Conservation (phyloP, 1,140 invertebrate genomes). For the Lanistes nyassanus region DNA sequence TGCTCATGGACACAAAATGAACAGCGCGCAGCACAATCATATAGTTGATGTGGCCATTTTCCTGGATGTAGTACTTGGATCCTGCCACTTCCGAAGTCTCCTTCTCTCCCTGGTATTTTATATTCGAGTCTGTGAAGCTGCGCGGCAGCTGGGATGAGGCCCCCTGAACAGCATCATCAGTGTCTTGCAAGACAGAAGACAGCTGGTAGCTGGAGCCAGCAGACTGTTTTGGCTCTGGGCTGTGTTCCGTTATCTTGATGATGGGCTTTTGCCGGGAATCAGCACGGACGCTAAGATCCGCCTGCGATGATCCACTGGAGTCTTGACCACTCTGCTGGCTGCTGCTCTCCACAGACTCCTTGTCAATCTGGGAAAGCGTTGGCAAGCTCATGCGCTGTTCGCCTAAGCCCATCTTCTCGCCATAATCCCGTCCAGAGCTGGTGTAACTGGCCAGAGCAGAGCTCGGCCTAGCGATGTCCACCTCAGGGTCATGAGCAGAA, state of each 20-base stretch:
- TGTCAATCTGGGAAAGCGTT: constrained; percentile 41
- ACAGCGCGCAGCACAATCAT: constrained; percentile 88
- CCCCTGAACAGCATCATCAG: constrained; percentile 25
- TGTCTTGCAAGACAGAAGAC: constrained; percentile 8
- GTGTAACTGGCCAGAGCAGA: constrained; percentile 43
- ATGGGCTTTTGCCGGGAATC: constrained; percentile 79
- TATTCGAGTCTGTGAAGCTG: constrained; percentile 94
- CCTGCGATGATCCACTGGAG: constrained; percentile 44
- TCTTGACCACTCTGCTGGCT: constrained; percentile 51
- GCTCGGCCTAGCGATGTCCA: constrained; percentile 33
- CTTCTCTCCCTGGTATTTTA: constrained; percentile 85
- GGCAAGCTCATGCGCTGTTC: constrained; percentile 47
- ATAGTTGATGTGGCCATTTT: constrained; percentile 92
- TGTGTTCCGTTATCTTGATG: constrained; percentile 95
- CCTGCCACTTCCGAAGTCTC: constrained; percentile 74
- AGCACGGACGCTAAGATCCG: constrained; percentile 16
- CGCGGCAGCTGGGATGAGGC: constrained; percentile 65
- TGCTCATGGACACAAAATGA: constrained; percentile 82
- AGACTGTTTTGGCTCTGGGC: constrained; percentile 34
- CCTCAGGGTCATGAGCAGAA: constrained; percentile 31
- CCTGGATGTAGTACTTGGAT: constrained; percentile 90
- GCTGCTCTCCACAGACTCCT: constrained; percentile 45
- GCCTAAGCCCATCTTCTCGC: constrained; percentile 23
- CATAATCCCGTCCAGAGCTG: constrained; percentile 27
- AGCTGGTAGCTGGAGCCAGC: constrained; percentile 27